These are phyloP conservation scores for Thera obeliscata DNA, from an alignment of 2,888 invertebrate genomes.

Conservation along the genomic window DNA sequence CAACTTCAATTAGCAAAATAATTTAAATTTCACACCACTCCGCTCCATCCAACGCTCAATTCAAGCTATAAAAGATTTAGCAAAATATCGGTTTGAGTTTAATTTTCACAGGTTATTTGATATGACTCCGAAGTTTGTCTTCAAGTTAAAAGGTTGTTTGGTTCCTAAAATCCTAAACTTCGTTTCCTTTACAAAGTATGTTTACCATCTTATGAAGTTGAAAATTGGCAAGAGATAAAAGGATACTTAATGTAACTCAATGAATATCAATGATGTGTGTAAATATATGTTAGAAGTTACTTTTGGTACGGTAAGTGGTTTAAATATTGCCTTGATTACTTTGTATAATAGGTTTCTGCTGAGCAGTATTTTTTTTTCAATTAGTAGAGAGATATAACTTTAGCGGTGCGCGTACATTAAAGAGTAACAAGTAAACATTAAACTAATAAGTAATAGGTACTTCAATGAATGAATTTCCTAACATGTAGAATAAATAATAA, in stretches of 20 bases:
- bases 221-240: conserved; percentile 13
- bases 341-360: too few relatives aligned
- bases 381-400: too few relatives aligned
- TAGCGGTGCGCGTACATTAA: too few relatives aligned
- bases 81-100: conserved; percentile 25
- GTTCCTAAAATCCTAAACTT: conserved; percentile 27
- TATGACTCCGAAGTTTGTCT: conserved; percentile 30
- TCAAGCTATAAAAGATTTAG: conserved; percentile 16
- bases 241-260: neutral
- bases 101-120: conserved; percentile 31
- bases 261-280: conserved; percentile 4
- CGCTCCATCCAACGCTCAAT: neutral
- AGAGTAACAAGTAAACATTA: too few relatives aligned
- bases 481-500: too few relatives aligned
- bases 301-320: too few relatives aligned
- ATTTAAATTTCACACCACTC: neutral
- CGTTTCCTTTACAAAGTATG: conserved; percentile 27
- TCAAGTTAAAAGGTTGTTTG: conserved; percentile 18
- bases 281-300: neutral
- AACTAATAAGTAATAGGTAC: too few relatives aligned
- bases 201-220: conserved; percentile 17
- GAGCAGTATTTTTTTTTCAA: too few relatives aligned
- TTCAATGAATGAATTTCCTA: too few relatives aligned
- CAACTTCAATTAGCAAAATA: too few relatives aligned
- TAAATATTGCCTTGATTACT: too few relatives aligned